Evolutionary conservation across 1,140 invertebrate genomes (phyloP).

Genomic region (Monochamus saltuarius): DNA sequence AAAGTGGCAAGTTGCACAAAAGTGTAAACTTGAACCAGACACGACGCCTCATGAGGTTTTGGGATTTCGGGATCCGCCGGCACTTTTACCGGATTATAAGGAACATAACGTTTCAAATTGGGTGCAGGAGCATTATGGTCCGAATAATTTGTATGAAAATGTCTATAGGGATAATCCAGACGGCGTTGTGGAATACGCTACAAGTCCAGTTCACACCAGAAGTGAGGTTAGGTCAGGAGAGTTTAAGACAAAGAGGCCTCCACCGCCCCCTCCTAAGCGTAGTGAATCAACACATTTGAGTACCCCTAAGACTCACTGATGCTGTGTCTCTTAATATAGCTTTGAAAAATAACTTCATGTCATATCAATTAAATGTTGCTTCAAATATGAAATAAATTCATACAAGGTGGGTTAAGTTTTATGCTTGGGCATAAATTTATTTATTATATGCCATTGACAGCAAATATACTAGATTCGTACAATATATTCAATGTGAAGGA

Average conservation of each 20-base stretch:
- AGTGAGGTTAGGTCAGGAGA: constrained; percentile 25
- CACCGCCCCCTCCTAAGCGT: constrained; percentile 75
- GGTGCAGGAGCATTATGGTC: constrained; percentile 86
- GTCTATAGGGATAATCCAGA: constrained; percentile 55
- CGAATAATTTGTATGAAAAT: constrained; percentile 63
- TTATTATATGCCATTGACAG: not conserved
- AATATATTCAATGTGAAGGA: no score
- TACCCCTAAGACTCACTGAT: constrained; percentile 50
- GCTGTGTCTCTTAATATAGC: constrained; percentile 33
- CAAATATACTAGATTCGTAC: no score
- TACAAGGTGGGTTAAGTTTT: constrained; percentile 21
- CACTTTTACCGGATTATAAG: constrained; percentile 67
- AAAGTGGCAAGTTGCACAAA: constrained; percentile 92
- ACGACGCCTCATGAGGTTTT: constrained; percentile 88
- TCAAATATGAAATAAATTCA: constrained; percentile 27
- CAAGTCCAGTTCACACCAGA: constrained; percentile 48
- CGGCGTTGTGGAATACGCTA: constrained; percentile 53
- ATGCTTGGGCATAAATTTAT: constrained; percentile 13
- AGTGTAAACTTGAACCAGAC: constrained; percentile 80
- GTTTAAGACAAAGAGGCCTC: constrained; percentile 60
- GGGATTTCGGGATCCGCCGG: constrained; percentile 79
- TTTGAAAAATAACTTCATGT: constrained; percentile 22
- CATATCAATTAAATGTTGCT: constrained; percentile 9
- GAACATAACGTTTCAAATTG: constrained; percentile 85
- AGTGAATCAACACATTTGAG: constrained; percentile 76